These are phyloP conservation scores for Trachymyrmex cornetzi DNA, from an alignment of 1,140 invertebrate species.

Conservation along the genomic window DNA sequence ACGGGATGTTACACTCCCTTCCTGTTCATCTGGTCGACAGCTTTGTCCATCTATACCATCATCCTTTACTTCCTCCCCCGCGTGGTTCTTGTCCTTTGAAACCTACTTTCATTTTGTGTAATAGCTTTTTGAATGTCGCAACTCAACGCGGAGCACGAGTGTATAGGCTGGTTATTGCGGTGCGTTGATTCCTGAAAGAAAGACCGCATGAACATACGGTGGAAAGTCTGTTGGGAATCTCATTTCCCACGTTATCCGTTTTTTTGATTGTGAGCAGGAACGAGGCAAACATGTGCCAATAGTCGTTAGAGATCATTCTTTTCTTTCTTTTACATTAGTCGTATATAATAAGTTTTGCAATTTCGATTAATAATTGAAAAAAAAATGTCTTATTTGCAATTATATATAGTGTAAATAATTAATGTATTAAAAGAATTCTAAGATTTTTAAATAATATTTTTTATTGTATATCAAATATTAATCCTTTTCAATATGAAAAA, in stretches of 20 bases:
- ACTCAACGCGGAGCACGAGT: conserved; percentile 55
- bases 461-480: no score
- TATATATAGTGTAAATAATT: neutral
- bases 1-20: conserved; percentile 75
- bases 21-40: conserved; percentile 65
- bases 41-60: conserved; percentile 59
- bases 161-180: conserved; percentile 63
- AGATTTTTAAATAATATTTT: neutral
- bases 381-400: neutral
- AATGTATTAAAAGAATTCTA: neutral
- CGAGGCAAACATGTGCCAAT: conserved; percentile 20
- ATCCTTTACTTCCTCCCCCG: conserved; percentile 17
- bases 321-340: neutral
- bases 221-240: conserved; percentile 8
- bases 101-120: conserved; percentile 68
- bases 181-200: conserved; percentile 64
- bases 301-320: neutral
- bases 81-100: conserved; percentile 47
- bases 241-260: conserved; percentile 58
- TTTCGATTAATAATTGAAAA: neutral
- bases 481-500: neutral
- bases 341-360: neutral
- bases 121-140: conserved; percentile 69
- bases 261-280: conserved; percentile 43
- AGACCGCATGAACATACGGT: conserved; percentile 35